A percentile compares a stretch with the other conserved stretches of the same genome.
Evolutionary conservation across 2,797 vertebrate species (phyloP).

Genomic region (Jordanella pulchra): DNA sequence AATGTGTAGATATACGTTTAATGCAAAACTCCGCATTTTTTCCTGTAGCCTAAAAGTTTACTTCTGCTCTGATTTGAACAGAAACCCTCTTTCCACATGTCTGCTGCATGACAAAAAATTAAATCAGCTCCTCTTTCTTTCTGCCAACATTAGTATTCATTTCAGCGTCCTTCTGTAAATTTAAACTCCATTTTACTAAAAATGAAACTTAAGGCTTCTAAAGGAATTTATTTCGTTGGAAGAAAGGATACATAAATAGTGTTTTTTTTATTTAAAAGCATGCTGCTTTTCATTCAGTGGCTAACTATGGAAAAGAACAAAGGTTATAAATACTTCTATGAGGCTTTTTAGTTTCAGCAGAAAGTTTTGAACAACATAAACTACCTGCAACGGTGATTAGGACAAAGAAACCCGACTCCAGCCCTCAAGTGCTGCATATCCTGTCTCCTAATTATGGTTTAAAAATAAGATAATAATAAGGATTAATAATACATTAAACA

Average conservation of each 20-base stretch:
- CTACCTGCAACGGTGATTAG: conserved; percentile 61
- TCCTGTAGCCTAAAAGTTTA: background rate
- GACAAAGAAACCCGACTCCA: conserved; percentile 67
- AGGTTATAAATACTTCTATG: background rate
- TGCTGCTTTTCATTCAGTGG: background rate
- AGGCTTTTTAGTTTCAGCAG: conserved; percentile 36
- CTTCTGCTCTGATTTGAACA: background rate
- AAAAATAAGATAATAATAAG: conserved; percentile 68
- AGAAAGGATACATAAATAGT: background rate
- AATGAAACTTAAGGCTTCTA: background rate
- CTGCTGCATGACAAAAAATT: background rate
- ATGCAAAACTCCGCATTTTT: background rate
- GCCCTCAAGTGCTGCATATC: conserved; percentile 70
- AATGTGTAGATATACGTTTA: background rate
- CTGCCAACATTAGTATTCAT: background rate
- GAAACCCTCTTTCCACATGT: background rate
- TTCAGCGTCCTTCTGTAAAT: background rate
- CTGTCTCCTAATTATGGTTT: conserved; percentile 77
- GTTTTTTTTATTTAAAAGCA: background rate
- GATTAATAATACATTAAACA: conserved; percentile 83
- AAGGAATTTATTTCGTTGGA: background rate
- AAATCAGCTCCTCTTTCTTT: background rate
- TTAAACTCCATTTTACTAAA: background rate
- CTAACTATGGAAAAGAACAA: background rate
- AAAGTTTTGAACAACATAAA: conserved; percentile 60